Evolutionary conservation across 1,140 invertebrate genomes (phyloP), one percentile per base, ranked within the genome.

Genomic region (Drosophila hydei): DNA sequence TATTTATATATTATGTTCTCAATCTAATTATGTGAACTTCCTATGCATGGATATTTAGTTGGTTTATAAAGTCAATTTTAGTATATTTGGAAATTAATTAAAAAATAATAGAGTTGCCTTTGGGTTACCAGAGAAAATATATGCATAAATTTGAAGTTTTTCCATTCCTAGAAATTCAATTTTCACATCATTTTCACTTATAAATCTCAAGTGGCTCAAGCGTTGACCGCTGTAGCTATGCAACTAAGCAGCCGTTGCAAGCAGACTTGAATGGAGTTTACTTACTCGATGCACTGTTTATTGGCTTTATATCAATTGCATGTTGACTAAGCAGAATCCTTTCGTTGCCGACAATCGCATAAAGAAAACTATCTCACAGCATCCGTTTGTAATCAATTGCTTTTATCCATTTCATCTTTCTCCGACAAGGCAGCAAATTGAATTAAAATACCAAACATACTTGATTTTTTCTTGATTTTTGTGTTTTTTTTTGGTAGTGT

Each of bases 391-490:
- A 71, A 64, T 40, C 58, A 42, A 43, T 71, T 65, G 54, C 47
- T 19, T 23, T 40, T 62, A 80, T 73, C 45, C 55, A 83, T 75
- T 83, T 78, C 69, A 51, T 71, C 58, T 70, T 67, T 25, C 48
- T 36, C 74, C 40, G 38, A 48, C 27, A 48, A 30, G 25, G 30
- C 36, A 67, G 51, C 61, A 77, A 84, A 87, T 80, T 77, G 65
- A 85, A 81, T 81, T 85, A 85, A 87, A 81, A 80, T 85, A 70
- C 69, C 80, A 74, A 77, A 74, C 60, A 67, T 77, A 48, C 74
- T 77, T 51, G 25, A 30, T 14, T 51, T 51, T 27, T 21, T 21
- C 12, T 48, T 23, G 11, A 14, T 16, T 62, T 56, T 64, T 52
- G 18, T 16, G 5, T 51, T 14, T 30, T 30, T 61, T 55, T 55